Conservation (phyloP, 2,888 invertebrate species). For the Orthosia cruda region DNA sequence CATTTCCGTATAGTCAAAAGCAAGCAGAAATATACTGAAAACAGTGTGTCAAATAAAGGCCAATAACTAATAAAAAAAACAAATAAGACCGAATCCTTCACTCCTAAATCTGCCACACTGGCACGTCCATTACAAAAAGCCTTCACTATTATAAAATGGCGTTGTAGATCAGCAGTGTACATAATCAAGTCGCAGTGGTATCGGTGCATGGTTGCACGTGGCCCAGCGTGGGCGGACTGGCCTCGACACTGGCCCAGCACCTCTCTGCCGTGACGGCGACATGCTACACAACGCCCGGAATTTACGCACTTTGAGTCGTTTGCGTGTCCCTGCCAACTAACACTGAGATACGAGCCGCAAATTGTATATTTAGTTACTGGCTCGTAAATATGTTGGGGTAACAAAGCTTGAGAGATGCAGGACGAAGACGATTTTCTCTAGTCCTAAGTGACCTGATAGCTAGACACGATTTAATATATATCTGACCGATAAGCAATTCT, state of each 20-base stretch:
- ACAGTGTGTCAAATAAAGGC: accelerated
- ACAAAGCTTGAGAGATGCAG: conserved; percentile 46
- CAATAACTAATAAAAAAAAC: background rate
- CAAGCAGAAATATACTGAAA: background rate
- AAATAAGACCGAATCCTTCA: background rate
- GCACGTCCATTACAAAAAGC: conserved; percentile 8
- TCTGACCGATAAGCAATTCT: too few relatives aligned
- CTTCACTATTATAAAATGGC: conserved; percentile 34
- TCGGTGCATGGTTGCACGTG: conserved; percentile 80
- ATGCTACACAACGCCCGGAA: conserved; percentile 56
- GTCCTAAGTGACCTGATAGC: background rate
- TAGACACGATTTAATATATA: too few relatives aligned
- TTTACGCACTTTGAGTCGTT: conserved; percentile 63
- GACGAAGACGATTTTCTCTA: conserved; percentile 12
- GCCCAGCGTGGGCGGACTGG: conserved; percentile 86
- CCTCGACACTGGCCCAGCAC: conserved; percentile 64
- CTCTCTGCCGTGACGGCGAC: conserved; percentile 50
- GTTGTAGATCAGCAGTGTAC: conserved; percentile 51
- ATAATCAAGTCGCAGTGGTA: conserved; percentile 62
- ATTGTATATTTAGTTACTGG: conserved; percentile 66
- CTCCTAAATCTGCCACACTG: background rate
- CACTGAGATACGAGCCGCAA: conserved; percentile 67
- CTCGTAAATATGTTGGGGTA: conserved; percentile 60
- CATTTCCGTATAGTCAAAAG: too few relatives aligned
- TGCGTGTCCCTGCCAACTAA: conserved; percentile 66